phyloP scores from a whole-genome alignment of 2,797 vertebrate genomes.

The Acanthopagrus latus region DNA sequence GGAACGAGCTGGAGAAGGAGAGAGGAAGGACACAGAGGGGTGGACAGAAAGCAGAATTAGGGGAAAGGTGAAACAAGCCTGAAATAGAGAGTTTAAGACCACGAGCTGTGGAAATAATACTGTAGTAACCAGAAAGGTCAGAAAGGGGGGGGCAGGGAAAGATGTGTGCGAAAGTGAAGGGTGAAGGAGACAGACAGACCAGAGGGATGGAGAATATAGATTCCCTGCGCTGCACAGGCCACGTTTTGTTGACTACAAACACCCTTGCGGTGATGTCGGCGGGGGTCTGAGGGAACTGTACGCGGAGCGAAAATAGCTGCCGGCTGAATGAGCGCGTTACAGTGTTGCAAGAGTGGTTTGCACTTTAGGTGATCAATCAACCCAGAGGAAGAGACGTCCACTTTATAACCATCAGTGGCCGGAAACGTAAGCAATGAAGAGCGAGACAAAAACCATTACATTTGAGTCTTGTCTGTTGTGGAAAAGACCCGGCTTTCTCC shows the following conservation, averaged over 20 bases:
- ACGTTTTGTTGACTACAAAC: slow-evolving; percentile 57
- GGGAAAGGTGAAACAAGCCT: slow-evolving; percentile 64
- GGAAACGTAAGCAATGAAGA: slow-evolving; percentile 70
- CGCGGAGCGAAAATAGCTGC: slow-evolving; percentile 61
- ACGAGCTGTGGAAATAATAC: slow-evolving; percentile 55
- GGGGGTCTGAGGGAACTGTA: slow-evolving; percentile 50
- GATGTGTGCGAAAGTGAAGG: slow-evolving; percentile 32
- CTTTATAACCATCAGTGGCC: slow-evolving; percentile 76
- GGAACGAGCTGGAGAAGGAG: slow-evolving; percentile 49
- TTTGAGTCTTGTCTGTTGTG: slow-evolving; percentile 36
- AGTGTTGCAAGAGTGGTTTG: slow-evolving; percentile 57
- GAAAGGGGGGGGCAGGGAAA: slow-evolving; percentile 20
- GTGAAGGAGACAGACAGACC: slow-evolving; percentile 44
- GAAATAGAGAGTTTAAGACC: slow-evolving; percentile 61
- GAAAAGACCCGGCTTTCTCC: slow-evolving; percentile 31
- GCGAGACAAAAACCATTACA: slow-evolving; percentile 68
- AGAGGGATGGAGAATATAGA: slow-evolving; percentile 46
- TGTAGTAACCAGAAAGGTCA: slow-evolving; percentile 30
- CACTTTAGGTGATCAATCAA: slow-evolving; percentile 79
- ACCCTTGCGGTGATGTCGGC: slow-evolving; percentile 44
- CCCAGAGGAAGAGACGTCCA: slow-evolving; percentile 64
- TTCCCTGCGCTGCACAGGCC: slow-evolving; percentile 40
- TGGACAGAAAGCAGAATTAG: slow-evolving; percentile 58
- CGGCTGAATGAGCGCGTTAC: slow-evolving; percentile 64
- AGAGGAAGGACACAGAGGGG: slow-evolving; percentile 48